Base-by-base conservation (phyloP, 2,888 invertebrate genomes). In the Rhagophthalmus giganteus region DNA sequence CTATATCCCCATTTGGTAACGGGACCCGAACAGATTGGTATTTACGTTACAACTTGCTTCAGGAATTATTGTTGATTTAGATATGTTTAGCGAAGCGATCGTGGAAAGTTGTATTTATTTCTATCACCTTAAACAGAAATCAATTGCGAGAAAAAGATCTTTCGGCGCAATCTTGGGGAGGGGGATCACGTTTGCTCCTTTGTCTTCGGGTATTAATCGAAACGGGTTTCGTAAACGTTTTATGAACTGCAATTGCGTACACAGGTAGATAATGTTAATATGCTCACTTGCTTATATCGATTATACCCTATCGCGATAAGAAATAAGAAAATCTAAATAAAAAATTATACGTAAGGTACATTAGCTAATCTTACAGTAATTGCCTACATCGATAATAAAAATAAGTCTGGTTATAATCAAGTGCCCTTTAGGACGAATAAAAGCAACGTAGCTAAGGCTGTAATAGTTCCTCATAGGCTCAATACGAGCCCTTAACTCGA, bases 401-500 rank as follows among this genome's bases (percentile, higher is more conserved):
- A 3, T 20, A 20, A 20, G 20, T 5, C 7, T 20, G 20, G 7
- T 7, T 7, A 5, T 5, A 20, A 20, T 20, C 7, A 5, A 20
- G 3, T 20, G 3, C 7, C 20, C 52, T 46, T 47, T 20, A 58
- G 54, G 56, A 54, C 50, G 58, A 55, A 54, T 52, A 51, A 49
- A 38, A 37, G 16, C 42, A 53, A 31, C 41, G 38, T 31, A 45
- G 45, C 50, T 42, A 44, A 50, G 51, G 45, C 31, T 58, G 57
- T 68, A 67, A 66, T 65, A 66, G 66, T 66, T 66, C 64, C 62
- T 65, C 65, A 63, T 65, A 64, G 65, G 64, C 65, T 52, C 52
- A 58, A 66, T 61, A 68, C 64, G 69, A 64, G 66, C 68, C 66
- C 68, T 68, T 68, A 68, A 68, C 63, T 69, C 52, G 64, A 67